A percentile compares a stretch with the other conserved stretches of the same genome.
phyloP scores from a whole-genome alignment of 1,140 invertebrate genomes.

The Helicoverpa armigera region DNA sequence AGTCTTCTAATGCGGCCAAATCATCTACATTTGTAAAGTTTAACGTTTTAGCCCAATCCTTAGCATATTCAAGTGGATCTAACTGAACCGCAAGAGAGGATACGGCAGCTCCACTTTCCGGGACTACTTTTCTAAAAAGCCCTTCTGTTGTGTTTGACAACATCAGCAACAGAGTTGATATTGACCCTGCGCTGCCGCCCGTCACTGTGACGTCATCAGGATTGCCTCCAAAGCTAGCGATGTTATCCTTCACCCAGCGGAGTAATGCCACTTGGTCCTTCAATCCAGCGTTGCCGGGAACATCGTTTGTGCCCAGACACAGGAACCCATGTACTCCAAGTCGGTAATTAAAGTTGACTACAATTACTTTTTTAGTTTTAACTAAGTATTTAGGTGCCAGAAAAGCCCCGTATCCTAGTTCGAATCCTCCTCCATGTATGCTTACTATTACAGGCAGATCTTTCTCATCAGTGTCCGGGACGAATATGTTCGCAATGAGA shows the following conservation, averaged over 20 bases:
- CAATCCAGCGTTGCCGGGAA: slow-evolving; percentile 68
- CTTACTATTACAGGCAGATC: slow-evolving; percentile 60
- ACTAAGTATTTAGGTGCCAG: slow-evolving; percentile 50
- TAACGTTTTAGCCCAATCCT: slow-evolving; percentile 53
- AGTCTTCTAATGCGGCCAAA: slow-evolving; percentile 60
- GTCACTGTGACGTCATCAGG: slow-evolving; percentile 63
- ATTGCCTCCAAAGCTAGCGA: slow-evolving; percentile 65
- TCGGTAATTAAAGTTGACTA: slow-evolving; percentile 65
- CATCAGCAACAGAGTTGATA: slow-evolving; percentile 58
- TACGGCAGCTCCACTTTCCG: slow-evolving; percentile 59
- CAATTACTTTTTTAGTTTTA: slow-evolving; percentile 54
- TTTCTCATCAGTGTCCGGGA: slow-evolving; percentile 53
- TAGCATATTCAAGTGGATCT: slow-evolving; percentile 61
- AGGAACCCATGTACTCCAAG: slow-evolving; percentile 64
- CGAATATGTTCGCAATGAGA: slow-evolving; percentile 56
- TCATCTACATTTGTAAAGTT: slow-evolving; percentile 56
- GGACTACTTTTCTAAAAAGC: slow-evolving; percentile 64
- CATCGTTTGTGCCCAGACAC: slow-evolving; percentile 63
- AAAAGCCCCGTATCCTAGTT: slow-evolving; percentile 52
- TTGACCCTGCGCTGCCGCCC: slow-evolving; percentile 62
- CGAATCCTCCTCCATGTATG: slow-evolving; percentile 63
- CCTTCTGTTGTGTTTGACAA: slow-evolving; percentile 59
- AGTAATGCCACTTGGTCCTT: slow-evolving; percentile 70
- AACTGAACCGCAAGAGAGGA: slow-evolving; percentile 54
- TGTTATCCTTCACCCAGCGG: slow-evolving; percentile 66